Evolutionary conservation across 1,140 invertebrate species (phyloP), one percentile per base, ranked within the genome.

Genomic region (Pseudomyrmex flavicornis): DNA sequence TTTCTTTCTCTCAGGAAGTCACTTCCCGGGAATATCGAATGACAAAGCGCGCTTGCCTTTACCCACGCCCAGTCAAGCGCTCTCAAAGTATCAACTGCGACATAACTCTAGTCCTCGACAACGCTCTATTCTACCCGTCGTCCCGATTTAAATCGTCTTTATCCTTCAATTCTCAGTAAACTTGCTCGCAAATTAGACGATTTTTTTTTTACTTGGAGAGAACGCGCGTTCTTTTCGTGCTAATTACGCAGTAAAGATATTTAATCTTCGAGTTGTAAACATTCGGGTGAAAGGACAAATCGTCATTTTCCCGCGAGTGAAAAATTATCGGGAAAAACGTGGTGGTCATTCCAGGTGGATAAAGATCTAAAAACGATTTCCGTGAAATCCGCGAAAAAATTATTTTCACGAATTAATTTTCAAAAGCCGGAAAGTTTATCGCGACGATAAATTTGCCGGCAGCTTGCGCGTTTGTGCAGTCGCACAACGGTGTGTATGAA

Each of bases 11-110:
- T 5, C 35, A 35, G 35, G 35, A 35, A 46, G 2, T 35, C 44
- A 48, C 58, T 74, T 74, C 48, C 61, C 26, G 48, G 8, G 26
- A 63, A 63, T 63, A 76, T 76, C 61, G 61, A 5, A 66, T 76
- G 48, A 54, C 61, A 66, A 66, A 66, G 22, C 61, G 35, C 35
- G 35, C 44, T 52, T 26, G 12, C 12, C 35, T 65, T 61, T 22
- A 61, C 17, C 56, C 52, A 63, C 22, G 12, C 13, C 10, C 10
- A 66, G 48, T 76, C 56, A 44, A 66, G 62, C 15, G 15, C 15
- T 50, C n/a, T 76, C 22, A 52, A 76, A 76, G 35, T 66, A 20
- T 5, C 61, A 5, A 35, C 35, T 20, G 13, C 13, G 20, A 68
- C 69, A 46, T 2, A 17, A 48, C 15, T 48, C 1, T 59, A 15